phyloP scores from a whole-genome alignment of 2,113 vertebrate genomes.

The Crotalus horridus region DNA sequence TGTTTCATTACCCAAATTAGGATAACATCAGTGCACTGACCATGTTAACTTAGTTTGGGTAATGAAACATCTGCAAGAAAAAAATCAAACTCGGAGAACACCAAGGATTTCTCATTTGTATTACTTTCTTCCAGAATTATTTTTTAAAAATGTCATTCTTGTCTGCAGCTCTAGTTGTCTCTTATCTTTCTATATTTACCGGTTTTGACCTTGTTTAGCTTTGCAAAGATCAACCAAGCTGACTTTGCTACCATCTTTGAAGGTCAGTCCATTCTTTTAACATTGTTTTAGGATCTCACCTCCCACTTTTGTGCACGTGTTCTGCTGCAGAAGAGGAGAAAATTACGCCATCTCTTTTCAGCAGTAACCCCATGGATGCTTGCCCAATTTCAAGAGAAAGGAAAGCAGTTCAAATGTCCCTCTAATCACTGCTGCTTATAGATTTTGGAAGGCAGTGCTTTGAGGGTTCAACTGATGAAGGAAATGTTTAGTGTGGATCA shows the following conservation, averaged over 20 bases:
- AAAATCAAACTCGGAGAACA: not conserved
- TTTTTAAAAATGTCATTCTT: not conserved
- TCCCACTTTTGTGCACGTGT: not conserved
- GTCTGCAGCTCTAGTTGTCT: not conserved
- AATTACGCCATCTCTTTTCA: not conserved
- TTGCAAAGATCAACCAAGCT: not conserved
- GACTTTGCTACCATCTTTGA: not conserved
- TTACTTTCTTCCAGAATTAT: not conserved
- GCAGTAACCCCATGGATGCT: not conserved
- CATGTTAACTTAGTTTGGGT: too few relatives aligned
- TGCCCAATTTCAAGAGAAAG: not conserved
- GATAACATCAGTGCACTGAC: not conserved
- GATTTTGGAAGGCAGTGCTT: not conserved
- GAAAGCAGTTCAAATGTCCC: not conserved
- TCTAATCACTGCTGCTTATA: not conserved
- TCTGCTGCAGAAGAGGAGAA: not conserved
- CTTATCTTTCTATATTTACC: not conserved
- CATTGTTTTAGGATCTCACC: not conserved
- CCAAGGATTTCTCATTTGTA: not conserved
- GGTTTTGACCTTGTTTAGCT: not conserved
- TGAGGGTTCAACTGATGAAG: not conserved
- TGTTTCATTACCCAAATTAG: too few relatives aligned
- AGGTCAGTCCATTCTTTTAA: not conserved
- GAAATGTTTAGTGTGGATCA: not conserved
- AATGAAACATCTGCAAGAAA: not conserved